Percentiles rank a stretch among this genome's conserved stretches.
Evolutionary conservation across 2,888 invertebrate genomes (phyloP).

Genomic region (Yponomeuta cagnagella): DNA sequence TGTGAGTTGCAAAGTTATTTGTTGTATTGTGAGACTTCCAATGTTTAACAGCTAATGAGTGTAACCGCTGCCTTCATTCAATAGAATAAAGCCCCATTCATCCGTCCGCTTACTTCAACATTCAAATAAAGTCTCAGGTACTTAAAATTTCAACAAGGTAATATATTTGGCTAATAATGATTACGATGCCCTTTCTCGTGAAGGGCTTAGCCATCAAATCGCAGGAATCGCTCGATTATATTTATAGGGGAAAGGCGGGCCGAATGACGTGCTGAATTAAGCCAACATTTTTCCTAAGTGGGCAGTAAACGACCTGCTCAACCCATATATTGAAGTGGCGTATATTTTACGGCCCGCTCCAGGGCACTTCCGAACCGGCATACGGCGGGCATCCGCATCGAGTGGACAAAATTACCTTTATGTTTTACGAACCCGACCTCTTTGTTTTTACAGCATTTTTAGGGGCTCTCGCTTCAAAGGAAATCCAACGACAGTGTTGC

Average conservation of each 20-base stretch:
- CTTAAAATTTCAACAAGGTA: slow-evolving; percentile 1
- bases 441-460: slow-evolving; percentile 18
- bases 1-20: neutral
- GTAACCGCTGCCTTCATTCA: neutral
- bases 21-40: neutral
- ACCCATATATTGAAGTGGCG: slow-evolving; percentile 66
- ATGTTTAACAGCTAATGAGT: neutral
- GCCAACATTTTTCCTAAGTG: slow-evolving; percentile 72
- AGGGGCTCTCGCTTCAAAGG: slow-evolving; percentile 9
- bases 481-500: neutral
- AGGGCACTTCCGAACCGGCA: slow-evolving; percentile 50
- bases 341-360: slow-evolving; percentile 68
- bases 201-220: slow-evolving; percentile 57
- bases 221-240: slow-evolving; percentile 58
- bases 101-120: neutral
- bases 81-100: neutral
- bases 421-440: slow-evolving; percentile 48
- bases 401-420: slow-evolving; percentile 64
- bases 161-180: slow-evolving; percentile 47
- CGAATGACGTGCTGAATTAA: slow-evolving; percentile 66
- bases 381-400: slow-evolving; percentile 52
- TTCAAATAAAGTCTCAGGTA: neutral
- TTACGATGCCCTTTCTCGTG: slow-evolving; percentile 39
- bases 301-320: slow-evolving; percentile 62
- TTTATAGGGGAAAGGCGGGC: slow-evolving; percentile 47